phyloP scores from a whole-genome alignment of 2,797 vertebrate species.

The Cirrhinus molitorella region DNA sequence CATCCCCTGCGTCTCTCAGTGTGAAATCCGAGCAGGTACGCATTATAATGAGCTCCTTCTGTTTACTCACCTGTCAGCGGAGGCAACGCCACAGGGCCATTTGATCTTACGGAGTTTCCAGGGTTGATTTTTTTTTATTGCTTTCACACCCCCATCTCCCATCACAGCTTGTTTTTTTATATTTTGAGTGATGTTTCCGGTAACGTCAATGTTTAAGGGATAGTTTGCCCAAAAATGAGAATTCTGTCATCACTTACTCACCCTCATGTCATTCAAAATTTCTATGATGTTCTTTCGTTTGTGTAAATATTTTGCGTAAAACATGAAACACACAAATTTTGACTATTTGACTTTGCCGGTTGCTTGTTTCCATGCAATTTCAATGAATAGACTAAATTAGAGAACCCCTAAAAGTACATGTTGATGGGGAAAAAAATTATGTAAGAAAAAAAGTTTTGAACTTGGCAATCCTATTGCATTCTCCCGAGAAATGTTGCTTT shows the following conservation, averaged over 20 bases:
- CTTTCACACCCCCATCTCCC: constrained; percentile 1
- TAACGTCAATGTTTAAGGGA: background rate
- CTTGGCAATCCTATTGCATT: background rate
- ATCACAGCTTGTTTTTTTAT: constrained; percentile 37
- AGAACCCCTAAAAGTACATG: background rate
- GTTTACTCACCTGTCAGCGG: constrained; percentile 57
- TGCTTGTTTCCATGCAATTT: background rate
- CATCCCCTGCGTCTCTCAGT: constrained; percentile 38
- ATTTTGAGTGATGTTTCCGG: constrained; percentile 8
- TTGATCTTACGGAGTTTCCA: constrained; percentile 52
- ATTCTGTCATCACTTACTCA: background rate
- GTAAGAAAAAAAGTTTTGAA: no score
- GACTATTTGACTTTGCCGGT: background rate
- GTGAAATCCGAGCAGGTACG: constrained; percentile 47
- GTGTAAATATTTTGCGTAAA: background rate
- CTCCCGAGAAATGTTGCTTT: background rate
- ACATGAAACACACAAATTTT: background rate
- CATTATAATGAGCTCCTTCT: constrained; percentile 58
- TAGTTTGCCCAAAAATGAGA: constrained; percentile 23
- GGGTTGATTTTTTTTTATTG: constrained; percentile 28
- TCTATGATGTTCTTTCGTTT: background rate
- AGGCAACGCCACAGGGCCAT: constrained; percentile 33
- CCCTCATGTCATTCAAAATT: background rate
- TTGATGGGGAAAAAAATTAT: background rate
- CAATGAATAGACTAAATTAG: background rate